Base-by-base conservation (phyloP, 2,888 invertebrate species). In the Dascillus cervinus region DNA sequence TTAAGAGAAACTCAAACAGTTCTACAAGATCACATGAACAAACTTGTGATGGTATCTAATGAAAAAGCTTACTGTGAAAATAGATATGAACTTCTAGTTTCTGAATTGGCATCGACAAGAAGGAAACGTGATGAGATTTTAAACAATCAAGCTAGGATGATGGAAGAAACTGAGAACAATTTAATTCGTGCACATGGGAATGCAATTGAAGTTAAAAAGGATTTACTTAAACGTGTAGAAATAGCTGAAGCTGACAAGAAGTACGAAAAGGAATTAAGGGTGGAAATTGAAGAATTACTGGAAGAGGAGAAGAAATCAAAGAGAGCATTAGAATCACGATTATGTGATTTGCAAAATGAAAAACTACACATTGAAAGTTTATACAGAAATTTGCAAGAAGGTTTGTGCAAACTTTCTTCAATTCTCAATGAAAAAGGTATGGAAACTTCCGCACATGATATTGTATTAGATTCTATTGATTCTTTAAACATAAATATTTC, bases 101-200 rank as follows among this genome's bases (percentile, higher is more conserved):
- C 13, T 2, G 55, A 57, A 37, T 39, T 52, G n/a, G 39, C 45
- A 10, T 52, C 48, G 41, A 40, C 49, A n/a, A 53, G 53, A 25
- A 47, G 45, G 21, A 46, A 44, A 8, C 41, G 49, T 6, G 49
- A 51, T 13, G 52, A 55, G 24, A 47, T 57, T 14, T 11, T 55
- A 3, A 48, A 56, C 29, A 38, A 45, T 3, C 53, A 56, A 32
- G 46, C 46, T 3, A 50, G 49, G 34, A 44, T 51, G 11, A 47
- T 53, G 37, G 49, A 55, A 32, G 52, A 60, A 29, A 54, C 53
- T 1, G 55, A 58, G 28, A 32, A 36, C 22, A 53, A 47, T 24
- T 41, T 56, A 10, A 22, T 48, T 10, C 34, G 46, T 12, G 56
- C 53, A 1, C 57, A 55, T 13, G 44, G 52, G 36, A 48, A 44